Percentiles rank a stretch among this genome's conserved stretches.
Conservation (phyloP, 2,797 vertebrate species). For the Pseudochromis fuscus region DNA sequence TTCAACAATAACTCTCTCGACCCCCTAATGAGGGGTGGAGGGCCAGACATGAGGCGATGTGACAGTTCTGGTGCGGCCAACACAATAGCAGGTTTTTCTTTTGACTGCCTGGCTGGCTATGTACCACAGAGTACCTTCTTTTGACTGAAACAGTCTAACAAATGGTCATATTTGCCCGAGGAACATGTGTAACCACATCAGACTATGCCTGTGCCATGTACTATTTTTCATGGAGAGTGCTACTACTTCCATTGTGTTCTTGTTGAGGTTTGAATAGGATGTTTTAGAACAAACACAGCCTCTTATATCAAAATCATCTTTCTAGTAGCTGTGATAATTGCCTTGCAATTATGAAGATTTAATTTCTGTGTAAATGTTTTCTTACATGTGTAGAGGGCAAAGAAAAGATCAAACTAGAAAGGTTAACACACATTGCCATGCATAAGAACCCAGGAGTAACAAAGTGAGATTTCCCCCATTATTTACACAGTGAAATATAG, state of each 20-base stretch:
- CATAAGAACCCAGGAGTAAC: not conserved
- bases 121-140: constrained; percentile 60
- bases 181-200: constrained; percentile 46
- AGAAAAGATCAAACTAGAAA: not conserved
- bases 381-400: not conserved
- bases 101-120: constrained; percentile 69
- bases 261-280: constrained; percentile 24
- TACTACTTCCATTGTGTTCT: constrained; percentile 13
- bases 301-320: constrained; percentile 13
- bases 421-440: not conserved
- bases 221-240: constrained; percentile 17
- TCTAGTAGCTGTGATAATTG: constrained; percentile 12
- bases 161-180: constrained; percentile 50
- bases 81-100: constrained; percentile 85
- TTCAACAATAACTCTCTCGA: constrained; percentile 84
- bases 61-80: constrained; percentile 86
- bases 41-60: constrained; percentile 86
- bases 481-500: constrained; percentile 8
- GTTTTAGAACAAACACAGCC: constrained; percentile 3
- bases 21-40: constrained; percentile 83
- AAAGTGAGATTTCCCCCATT: not conserved
- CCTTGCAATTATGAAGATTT: not conserved
- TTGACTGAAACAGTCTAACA: constrained; percentile 53
- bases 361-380: constrained; percentile 4
- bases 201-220: not conserved